Evolutionary conservation across 1,140 invertebrate species (phyloP).

Genomic region (Ceratosolen fusciceps): DNA sequence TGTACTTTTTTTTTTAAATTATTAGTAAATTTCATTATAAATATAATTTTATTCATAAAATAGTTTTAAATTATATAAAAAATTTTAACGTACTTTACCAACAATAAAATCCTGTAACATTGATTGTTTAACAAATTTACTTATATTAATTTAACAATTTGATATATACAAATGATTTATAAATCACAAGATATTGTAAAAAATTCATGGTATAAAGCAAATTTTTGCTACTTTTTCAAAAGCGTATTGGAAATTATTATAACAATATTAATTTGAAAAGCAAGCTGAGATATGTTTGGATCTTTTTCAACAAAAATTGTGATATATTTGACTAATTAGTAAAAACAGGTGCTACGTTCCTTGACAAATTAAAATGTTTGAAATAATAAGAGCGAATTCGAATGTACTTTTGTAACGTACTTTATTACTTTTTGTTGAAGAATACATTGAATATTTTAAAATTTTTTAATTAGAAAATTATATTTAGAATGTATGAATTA

Average conservation of each 20-base stretch:
- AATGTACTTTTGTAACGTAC: not conserved
- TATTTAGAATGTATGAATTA: conserved; percentile 5
- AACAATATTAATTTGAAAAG: not conserved
- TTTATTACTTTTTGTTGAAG: not conserved
- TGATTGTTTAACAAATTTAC: not conserved
- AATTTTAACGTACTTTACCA: not conserved
- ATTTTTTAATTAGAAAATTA: conserved; percentile 1
- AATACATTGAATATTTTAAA: not conserved
- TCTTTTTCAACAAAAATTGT: conserved; percentile 10
- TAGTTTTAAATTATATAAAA: not conserved
- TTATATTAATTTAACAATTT: not conserved
- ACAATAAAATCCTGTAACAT: not conserved
- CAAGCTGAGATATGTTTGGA: not conserved
- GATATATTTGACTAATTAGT: conserved; percentile 20
- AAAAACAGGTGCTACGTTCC: conserved; percentile 26
- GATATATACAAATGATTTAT: conserved; percentile 4
- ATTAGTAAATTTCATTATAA: not conserved
- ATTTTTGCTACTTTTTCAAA: conserved; percentile 12
- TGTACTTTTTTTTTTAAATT: too few relatives aligned
- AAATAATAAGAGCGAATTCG: not conserved
- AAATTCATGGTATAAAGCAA: not conserved
- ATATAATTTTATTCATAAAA: not conserved
- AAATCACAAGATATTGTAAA: conserved; percentile 11
- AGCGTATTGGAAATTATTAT: not conserved
- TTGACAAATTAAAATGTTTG: not conserved